phyloP scores from a whole-genome alignment of 2,888 invertebrate genomes.

The Trisateles emortualis region DNA sequence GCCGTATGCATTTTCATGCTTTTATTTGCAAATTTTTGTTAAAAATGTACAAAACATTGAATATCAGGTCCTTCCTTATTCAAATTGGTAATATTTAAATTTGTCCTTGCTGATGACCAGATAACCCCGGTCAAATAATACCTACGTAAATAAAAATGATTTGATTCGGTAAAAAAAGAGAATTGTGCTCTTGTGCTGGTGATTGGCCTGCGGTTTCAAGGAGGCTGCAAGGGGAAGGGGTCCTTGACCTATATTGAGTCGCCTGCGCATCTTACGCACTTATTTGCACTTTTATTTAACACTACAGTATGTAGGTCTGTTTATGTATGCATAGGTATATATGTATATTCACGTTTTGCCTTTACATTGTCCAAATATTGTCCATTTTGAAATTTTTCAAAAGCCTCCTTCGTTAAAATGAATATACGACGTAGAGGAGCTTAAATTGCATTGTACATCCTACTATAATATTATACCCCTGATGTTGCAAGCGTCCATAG shows the following conservation, averaged over 20 bases:
- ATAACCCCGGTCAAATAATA: conserved; percentile 77
- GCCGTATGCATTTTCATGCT: conserved; percentile 10
- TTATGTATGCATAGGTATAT: not conserved
- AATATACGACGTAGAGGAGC: too few relatives aligned
- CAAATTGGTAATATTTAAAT: conserved; percentile 59
- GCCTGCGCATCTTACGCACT: conserved; percentile 47
- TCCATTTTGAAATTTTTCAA: too few relatives aligned
- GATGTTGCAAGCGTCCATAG: too few relatives aligned
- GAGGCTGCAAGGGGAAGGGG: conserved; percentile 83
- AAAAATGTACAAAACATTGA: conserved; percentile 34
- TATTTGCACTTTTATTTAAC: conserved; percentile 56
- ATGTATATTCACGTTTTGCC: too few relatives aligned
- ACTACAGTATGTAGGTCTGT: conserved; percentile 28
- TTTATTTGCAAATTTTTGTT: conserved; percentile 23
- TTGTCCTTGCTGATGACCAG: conserved; percentile 79
- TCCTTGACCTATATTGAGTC: conserved; percentile 80
- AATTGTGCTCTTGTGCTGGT: conserved; percentile 64
- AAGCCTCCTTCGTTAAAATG: too few relatives aligned
- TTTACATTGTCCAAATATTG: too few relatives aligned
- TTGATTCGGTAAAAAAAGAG: conserved; percentile 81
- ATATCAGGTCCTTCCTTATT: conserved; percentile 51
- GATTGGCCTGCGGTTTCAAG: conserved; percentile 81
- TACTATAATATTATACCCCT: too few relatives aligned
- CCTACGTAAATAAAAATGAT: conserved; percentile 83
- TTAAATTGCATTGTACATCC: too few relatives aligned